A percentile compares a stretch with the other conserved stretches of the same genome.
Conservation (phyloP, 1,140 invertebrate genomes). For the Ceratina australensis region DNA sequence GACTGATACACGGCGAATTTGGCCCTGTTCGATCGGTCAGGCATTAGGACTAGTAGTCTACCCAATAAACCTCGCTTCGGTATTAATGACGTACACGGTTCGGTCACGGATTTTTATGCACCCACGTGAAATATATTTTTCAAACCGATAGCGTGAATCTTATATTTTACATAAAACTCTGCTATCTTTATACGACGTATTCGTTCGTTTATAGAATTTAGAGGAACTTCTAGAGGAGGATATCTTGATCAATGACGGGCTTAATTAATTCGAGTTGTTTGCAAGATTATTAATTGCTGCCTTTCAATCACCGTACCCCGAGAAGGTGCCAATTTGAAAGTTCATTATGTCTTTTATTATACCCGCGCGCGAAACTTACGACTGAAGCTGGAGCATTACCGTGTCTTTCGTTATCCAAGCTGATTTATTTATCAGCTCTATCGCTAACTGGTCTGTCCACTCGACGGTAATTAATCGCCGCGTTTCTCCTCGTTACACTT, state of each 20-base stretch:
- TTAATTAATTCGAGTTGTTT: not conserved
- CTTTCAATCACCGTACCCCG: no score
- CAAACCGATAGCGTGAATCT: no score
- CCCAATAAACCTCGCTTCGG: no score
- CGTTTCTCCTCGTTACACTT: conserved; percentile 8
- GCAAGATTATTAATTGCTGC: not conserved
- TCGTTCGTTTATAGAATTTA: no score
- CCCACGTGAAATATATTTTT: no score
- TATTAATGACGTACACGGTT: no score
- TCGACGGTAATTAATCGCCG: conserved; percentile 17
- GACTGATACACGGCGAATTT: conserved; percentile 17
- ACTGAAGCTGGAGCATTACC: conserved; percentile 4
- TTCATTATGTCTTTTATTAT: conserved; percentile 6
- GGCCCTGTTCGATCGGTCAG: conserved; percentile 5
- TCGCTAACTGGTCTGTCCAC: conserved; percentile 22
- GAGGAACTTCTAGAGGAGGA: no score
- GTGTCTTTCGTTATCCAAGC: conserved; percentile 14
- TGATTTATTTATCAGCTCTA: conserved; percentile 22
- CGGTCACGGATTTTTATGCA: no score
- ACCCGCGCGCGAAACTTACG: not conserved
- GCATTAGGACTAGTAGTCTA: no score
- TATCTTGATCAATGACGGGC: not conserved
- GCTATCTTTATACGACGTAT: no score
- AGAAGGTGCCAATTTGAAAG: conserved; percentile 1
- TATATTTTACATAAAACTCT: no score